phyloP scores from a whole-genome alignment of 2,797 vertebrate genomes.

The Chiroxiphia lanceolata region DNA sequence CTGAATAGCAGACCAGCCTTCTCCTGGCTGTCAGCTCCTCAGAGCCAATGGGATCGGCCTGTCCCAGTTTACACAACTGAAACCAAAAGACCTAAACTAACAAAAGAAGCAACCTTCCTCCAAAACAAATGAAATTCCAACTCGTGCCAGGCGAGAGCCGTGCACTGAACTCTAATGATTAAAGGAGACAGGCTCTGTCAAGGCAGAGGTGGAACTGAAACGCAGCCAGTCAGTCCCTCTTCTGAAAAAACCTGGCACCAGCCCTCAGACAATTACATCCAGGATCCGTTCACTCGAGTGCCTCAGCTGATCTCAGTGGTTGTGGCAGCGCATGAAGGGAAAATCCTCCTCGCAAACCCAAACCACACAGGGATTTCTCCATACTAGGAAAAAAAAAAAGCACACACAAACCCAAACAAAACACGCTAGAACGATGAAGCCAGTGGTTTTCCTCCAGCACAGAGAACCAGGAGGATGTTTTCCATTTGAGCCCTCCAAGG shows the following conservation, averaged over 20 bases:
- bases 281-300: slow-evolving; percentile 50
- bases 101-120: slow-evolving; percentile 49
- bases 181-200: slow-evolving; percentile 62
- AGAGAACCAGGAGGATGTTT: background rate
- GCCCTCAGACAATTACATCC: slow-evolving; percentile 54
- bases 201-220: slow-evolving; percentile 65
- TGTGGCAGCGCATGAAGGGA: slow-evolving; percentile 67
- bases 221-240: slow-evolving; percentile 14
- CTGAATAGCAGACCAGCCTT: background rate
- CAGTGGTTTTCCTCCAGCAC: background rate
- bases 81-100: slow-evolving; percentile 41
- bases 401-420: background rate
- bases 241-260: slow-evolving; percentile 54
- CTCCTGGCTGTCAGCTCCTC: background rate
- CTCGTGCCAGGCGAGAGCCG: slow-evolving; percentile 29
- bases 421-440: background rate
- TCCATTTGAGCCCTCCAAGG: background rate
- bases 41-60: background rate
- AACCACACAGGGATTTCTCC: slow-evolving; percentile 49
- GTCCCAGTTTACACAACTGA: slow-evolving; percentile 42
- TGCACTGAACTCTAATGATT: slow-evolving; percentile 67
- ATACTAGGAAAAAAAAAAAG: background rate
- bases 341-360: slow-evolving; percentile 51
- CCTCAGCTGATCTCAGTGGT: slow-evolving; percentile 60
- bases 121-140: slow-evolving; percentile 40